Percentiles rank a stretch among this genome's conserved stretches.
phyloP scores from a whole-genome alignment of 2,113 vertebrate genomes.

The Struthio camelus region DNA sequence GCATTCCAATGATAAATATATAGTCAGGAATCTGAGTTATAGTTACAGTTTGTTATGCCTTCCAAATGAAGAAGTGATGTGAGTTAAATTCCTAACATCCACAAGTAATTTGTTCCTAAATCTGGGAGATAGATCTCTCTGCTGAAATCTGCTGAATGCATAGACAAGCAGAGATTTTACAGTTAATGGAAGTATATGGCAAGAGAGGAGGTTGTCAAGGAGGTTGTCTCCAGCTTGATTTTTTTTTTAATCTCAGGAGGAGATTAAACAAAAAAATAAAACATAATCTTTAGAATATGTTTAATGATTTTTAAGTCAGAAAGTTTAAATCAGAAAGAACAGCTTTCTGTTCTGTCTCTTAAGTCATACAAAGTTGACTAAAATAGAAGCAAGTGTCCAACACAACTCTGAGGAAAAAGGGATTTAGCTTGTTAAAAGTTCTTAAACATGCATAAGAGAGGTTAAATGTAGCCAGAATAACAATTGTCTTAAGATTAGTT shows the following conservation, averaged over 20 bases:
- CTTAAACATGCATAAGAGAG: fast-evolving
- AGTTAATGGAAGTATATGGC: background rate
- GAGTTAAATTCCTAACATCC: background rate
- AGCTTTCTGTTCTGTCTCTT: background rate
- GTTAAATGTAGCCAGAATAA: background rate
- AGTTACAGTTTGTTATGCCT: background rate
- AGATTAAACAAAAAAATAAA: background rate
- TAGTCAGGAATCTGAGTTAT: background rate
- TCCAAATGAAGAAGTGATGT: background rate
- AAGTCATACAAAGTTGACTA: fast-evolving
- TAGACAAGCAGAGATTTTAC: background rate
- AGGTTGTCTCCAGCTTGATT: background rate
- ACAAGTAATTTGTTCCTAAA: background rate
- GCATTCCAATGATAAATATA: conserved; percentile 41
- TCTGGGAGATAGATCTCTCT: fast-evolving
- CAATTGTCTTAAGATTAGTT: background rate
- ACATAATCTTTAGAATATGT: background rate
- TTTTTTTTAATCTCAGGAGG: background rate
- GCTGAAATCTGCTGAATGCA: background rate
- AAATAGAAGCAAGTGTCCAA: background rate
- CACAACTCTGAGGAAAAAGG: background rate
- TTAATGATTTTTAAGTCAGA: background rate
- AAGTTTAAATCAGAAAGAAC: background rate
- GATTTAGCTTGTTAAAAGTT: background rate
- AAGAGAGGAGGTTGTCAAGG: background rate